phyloP scores from a whole-genome alignment of 2,797 vertebrate genomes.

The Hyperoplus lanceolatus region DNA sequence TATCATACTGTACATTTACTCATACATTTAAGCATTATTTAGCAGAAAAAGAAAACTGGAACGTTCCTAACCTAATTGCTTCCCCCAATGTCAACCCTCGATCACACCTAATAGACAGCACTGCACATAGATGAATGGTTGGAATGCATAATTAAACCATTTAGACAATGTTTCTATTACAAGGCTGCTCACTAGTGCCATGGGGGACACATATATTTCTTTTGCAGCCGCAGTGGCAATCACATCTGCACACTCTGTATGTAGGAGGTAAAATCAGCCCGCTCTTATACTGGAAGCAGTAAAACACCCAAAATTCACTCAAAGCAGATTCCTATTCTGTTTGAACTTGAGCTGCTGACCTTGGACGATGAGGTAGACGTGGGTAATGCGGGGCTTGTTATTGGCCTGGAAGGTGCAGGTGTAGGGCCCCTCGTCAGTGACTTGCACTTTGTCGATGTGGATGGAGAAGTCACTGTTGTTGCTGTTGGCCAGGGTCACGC shows the following conservation, averaged over 20 bases:
- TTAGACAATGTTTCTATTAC: constrained; percentile 41
- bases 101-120: constrained; percentile 43
- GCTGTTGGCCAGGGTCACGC: constrained; percentile 90
- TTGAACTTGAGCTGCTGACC: constrained; percentile 77
- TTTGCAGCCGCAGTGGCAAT: constrained; percentile 26
- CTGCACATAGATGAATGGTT: constrained; percentile 42
- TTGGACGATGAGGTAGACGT: constrained; percentile 95
- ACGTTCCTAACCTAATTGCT: constrained; percentile 42
- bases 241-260: constrained; percentile 28
- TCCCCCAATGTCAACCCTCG: constrained; percentile 55
- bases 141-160: constrained; percentile 57
- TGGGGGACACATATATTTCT: constrained; percentile 10
- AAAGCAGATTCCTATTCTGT: neutral
- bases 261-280: constrained; percentile 26
- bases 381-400: constrained; percentile 90
- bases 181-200: constrained; percentile 25
- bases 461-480: constrained; percentile 93
- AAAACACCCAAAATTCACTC: constrained; percentile 9
- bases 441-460: constrained; percentile 89
- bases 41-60: constrained; percentile 26
- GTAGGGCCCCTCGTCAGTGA: constrained; percentile 92
- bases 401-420: constrained; percentile 94
- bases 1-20: constrained; percentile 12
- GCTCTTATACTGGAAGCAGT: neutral
- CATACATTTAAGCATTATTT: constrained; percentile 29